Evolutionary conservation across 1,140 invertebrate genomes (phyloP).

Genomic region (Nebria ingens): DNA sequence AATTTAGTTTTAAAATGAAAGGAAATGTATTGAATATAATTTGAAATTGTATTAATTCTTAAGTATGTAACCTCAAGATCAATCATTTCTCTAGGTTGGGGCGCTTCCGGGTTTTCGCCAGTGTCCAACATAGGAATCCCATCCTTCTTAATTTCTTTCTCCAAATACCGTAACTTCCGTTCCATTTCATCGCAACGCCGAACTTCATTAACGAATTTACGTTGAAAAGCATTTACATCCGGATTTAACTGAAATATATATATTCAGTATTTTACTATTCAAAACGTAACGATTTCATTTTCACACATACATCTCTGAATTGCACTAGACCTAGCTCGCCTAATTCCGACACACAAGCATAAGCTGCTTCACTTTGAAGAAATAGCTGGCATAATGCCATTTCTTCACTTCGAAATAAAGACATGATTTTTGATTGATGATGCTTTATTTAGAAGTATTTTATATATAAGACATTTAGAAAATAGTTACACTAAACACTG

Average conservation of each 20-base stretch:
- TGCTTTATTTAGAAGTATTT: background rate
- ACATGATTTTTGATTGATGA: conserved; percentile 22
- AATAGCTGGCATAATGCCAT: conserved; percentile 87
- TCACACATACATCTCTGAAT: conserved; percentile 75
- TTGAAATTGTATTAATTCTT: background rate
- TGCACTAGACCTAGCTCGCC: conserved; percentile 88
- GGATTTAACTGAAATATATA: conserved; percentile 69
- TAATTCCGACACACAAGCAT: conserved; percentile 84
- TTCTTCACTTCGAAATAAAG: conserved; percentile 78
- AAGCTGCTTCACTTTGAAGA: conserved; percentile 86
- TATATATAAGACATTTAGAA: background rate
- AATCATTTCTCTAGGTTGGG: conserved; percentile 97
- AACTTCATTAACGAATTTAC: conserved; percentile 92
- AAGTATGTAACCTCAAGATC: conserved; percentile 74
- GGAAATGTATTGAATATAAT: too few species aligned
- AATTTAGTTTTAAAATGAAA: too few species aligned
- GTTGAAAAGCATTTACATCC: conserved; percentile 90
- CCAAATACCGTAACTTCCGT: conserved; percentile 86
- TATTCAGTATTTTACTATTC: background rate
- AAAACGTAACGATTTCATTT: conserved; percentile 3
- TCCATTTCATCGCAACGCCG: conserved; percentile 94
- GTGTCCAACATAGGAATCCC: conserved; percentile 94
- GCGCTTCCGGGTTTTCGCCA: conserved; percentile 95
- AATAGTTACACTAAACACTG: background rate
- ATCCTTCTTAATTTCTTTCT: conserved; percentile 98